Percentiles rank a stretch among this genome's conserved stretches.
phyloP scores from a whole-genome alignment of 1,140 invertebrate genomes.

The Euura saliciscinereae region DNA sequence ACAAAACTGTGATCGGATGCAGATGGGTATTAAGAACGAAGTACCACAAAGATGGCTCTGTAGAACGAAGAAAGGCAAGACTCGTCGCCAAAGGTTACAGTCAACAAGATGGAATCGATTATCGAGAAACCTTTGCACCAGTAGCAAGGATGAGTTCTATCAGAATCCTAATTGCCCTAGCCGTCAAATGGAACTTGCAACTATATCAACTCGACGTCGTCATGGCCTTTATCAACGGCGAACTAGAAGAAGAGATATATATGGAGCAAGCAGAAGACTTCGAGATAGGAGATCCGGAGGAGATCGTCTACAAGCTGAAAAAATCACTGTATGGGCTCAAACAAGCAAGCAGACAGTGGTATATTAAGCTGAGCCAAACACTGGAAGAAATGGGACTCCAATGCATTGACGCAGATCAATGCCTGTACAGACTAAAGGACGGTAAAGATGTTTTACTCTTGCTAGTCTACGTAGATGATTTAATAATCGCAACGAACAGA shows the following conservation, averaged over 20 bases:
- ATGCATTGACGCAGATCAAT: slow-evolving; percentile 30
- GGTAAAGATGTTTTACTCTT: slow-evolving; percentile 18
- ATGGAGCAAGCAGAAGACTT: slow-evolving; percentile 29
- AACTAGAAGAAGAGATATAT: slow-evolving; percentile 42
- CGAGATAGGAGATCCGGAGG: too few relatives aligned
- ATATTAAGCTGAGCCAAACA: slow-evolving; percentile 34
- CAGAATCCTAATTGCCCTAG: slow-evolving; percentile 33
- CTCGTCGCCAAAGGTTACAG: slow-evolving; percentile 31
- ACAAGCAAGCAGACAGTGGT: slow-evolving; percentile 27
- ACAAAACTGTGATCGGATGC: neutral
- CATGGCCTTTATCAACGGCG: slow-evolving; percentile 30
- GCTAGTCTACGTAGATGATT: slow-evolving; percentile 36
- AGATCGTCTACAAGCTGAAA: slow-evolving; percentile 44
- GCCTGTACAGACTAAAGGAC: slow-evolving; percentile 28
- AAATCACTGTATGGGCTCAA: slow-evolving; percentile 40
- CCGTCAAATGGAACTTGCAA: slow-evolving; percentile 22
- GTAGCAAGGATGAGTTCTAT: slow-evolving; percentile 20
- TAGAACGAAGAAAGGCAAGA: slow-evolving; percentile 21
- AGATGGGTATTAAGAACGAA: slow-evolving; percentile 10
- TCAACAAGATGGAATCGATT: slow-evolving; percentile 34
- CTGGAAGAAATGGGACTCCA: slow-evolving; percentile 19
- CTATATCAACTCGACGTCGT: slow-evolving; percentile 22
- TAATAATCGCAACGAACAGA: slow-evolving; percentile 35
- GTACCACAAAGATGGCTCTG: slow-evolving; percentile 9
- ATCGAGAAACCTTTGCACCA: too few relatives aligned